Evolutionary conservation across 2,888 invertebrate genomes (phyloP).

Genomic region (Lepidonotus clava): DNA sequence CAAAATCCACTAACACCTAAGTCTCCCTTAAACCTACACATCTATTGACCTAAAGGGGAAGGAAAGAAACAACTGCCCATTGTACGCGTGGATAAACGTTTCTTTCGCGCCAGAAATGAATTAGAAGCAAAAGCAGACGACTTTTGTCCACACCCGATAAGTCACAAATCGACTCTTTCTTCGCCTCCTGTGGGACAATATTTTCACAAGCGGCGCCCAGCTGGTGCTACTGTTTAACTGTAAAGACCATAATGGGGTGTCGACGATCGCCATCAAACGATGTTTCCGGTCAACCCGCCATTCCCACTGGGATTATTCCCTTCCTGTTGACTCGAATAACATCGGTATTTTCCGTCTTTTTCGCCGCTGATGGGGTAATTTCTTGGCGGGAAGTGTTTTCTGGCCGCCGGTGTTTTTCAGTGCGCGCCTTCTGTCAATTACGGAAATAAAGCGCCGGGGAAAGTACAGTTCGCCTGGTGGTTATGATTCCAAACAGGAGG

Average conservation of each 20-base stretch:
- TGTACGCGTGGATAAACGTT: not conserved
- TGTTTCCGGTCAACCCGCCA: not conserved
- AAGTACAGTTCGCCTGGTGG: too few relatives aligned
- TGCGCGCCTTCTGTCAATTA: not conserved
- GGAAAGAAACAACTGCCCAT: not conserved
- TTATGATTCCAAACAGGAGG: too few relatives aligned
- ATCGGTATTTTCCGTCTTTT: not conserved
- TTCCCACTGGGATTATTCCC: not conserved
- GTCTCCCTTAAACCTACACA: not conserved
- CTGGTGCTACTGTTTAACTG: constrained; percentile 24
- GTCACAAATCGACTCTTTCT: not conserved
- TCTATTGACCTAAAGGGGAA: not conserved
- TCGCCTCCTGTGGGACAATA: not conserved
- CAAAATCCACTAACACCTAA: too few relatives aligned
- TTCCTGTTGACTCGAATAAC: constrained; percentile 17
- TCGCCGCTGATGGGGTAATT: constrained; percentile 7
- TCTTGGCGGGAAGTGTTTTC: constrained; percentile 18
- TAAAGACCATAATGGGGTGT: constrained; percentile 1
- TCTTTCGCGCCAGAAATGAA: constrained; percentile 5
- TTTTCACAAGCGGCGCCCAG: constrained; percentile 5
- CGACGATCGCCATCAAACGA: not conserved
- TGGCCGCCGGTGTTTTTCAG: not conserved
- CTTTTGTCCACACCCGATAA: not conserved
- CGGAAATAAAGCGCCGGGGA: constrained; percentile 48
- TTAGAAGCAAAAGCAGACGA: not conserved